A percentile compares a stretch with the other conserved stretches of the same genome.
phyloP scores from a whole-genome alignment of 2,888 invertebrate genomes.

The Drosophila demipolita region DNA sequence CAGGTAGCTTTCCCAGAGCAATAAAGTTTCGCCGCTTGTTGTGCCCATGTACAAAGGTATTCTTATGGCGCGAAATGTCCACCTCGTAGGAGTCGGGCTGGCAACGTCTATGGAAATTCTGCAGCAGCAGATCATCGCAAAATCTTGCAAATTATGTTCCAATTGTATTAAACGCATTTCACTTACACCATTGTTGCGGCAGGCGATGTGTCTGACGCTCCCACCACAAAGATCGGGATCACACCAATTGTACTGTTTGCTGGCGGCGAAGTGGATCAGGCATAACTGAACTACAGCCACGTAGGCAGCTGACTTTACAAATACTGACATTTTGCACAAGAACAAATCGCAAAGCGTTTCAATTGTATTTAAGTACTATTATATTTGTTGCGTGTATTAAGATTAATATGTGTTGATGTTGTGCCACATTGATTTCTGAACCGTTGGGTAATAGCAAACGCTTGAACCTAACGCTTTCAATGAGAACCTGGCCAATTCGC shows the following conservation, averaged over 20 bases:
- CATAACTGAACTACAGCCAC: constrained; percentile 59
- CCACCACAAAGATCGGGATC: constrained; percentile 74
- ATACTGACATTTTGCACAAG: constrained; percentile 45
- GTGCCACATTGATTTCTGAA: constrained; percentile 52
- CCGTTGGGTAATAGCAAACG: constrained; percentile 26
- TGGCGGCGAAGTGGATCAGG: constrained; percentile 45
- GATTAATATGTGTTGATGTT: constrained; percentile 16
- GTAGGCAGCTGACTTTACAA: constrained; percentile 33
- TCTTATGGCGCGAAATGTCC: constrained; percentile 72
- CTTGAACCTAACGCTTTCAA: constrained; percentile 52
- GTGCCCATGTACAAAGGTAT: constrained; percentile 81
- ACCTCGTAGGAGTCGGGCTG: constrained; percentile 79
- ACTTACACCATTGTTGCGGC: constrained; percentile 82
- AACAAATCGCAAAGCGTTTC: neutral
- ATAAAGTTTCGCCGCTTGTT: constrained; percentile 83
- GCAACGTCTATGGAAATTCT: constrained; percentile 80
- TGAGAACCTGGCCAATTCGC: constrained; percentile 59
- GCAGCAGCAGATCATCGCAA: neutral
- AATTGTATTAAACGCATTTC: neutral
- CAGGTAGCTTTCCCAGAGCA: constrained; percentile 82
- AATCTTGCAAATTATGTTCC: neutral
- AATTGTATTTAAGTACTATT: neutral
- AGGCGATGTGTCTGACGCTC: constrained; percentile 80
- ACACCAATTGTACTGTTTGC: constrained; percentile 75
- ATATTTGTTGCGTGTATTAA: neutral